Conservation (phyloP, 2,888 invertebrate genomes). For the Platycheirus albimanus region DNA sequence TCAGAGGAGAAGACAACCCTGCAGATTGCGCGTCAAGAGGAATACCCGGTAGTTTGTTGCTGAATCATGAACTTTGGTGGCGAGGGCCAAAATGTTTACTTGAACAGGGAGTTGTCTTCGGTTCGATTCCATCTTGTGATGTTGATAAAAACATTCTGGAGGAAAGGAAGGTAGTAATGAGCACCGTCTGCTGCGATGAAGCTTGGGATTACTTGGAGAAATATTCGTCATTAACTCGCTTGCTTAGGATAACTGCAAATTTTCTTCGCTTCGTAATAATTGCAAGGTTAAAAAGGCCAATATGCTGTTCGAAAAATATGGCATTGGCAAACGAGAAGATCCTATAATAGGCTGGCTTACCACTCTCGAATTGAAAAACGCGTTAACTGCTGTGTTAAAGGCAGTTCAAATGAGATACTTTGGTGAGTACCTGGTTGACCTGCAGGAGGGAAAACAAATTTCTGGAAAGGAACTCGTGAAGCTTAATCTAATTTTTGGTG, state of each 20-base stretch:
- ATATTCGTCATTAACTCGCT: background rate
- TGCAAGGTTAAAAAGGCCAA: background rate
- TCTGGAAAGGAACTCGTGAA: too few species aligned
- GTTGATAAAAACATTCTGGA: background rate
- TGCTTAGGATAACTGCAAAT: slow-evolving; percentile 6
- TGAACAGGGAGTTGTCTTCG: background rate
- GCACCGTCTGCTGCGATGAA: background rate
- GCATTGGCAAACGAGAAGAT: background rate
- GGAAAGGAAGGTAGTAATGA: slow-evolving; percentile 11
- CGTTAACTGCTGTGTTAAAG: background rate
- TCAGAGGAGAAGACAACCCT: slow-evolving; percentile 7
- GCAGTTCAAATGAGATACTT: background rate
- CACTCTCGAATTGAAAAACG: background rate
- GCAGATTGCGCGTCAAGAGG: slow-evolving; percentile 7
- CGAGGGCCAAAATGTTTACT: background rate
- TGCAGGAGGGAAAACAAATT: background rate
- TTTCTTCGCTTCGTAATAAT: background rate
- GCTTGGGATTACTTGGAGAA: background rate
- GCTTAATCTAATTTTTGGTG: slow-evolving; percentile 3
- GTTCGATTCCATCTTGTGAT: background rate
- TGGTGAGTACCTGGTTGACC: background rate
- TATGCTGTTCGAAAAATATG: background rate
- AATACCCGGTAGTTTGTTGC: background rate
- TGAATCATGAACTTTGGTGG: slow-evolving; percentile 6
- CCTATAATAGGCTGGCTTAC: background rate